Percentiles rank a stretch among this genome's conserved stretches.
Conservation (phyloP, 2,888 invertebrate species). For the Sisyra terminalis region DNA sequence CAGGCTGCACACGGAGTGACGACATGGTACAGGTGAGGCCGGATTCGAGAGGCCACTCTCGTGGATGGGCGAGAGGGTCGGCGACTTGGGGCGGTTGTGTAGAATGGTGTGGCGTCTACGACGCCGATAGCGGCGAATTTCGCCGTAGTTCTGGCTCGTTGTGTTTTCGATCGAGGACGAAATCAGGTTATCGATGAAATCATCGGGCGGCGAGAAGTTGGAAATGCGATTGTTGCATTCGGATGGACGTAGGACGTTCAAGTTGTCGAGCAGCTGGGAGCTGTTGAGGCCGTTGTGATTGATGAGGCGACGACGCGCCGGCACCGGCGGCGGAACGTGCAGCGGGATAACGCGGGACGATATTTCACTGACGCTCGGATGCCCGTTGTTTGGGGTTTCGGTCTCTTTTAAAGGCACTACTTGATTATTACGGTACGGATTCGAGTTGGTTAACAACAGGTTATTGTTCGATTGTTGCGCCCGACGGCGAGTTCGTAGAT, state of each 20-base stretch:
- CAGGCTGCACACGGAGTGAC: conserved; percentile 5
- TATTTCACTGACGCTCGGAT: background rate
- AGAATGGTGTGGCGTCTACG: conserved; percentile 20
- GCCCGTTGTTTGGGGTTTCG: conserved; percentile 13
- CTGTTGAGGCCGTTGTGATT: conserved; percentile 19
- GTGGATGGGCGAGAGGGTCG: conserved; percentile 48
- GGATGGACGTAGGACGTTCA: conserved; percentile 20
- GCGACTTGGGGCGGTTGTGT: conserved; percentile 27
- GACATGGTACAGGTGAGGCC: conserved; percentile 32
- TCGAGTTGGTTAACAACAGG: background rate
- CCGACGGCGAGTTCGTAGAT: conserved; percentile 13
- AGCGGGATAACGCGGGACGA: conserved; percentile 13
- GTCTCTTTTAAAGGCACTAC: conserved; percentile 21
- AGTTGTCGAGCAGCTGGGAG: conserved; percentile 26
- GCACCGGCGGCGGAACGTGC: conserved; percentile 22
- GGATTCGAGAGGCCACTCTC: conserved; percentile 57
- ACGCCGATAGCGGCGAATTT: conserved; percentile 10
- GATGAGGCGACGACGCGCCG: conserved; percentile 23
- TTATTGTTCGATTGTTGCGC: conserved; percentile 8
- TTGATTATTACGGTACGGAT: conserved; percentile 23
- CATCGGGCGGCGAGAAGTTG: conserved; percentile 14
- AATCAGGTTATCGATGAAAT: conserved; percentile 13
- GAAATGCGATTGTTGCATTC: background rate
- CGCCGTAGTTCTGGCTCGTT: conserved; percentile 3
- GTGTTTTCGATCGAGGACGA: background rate